phyloP scores from a whole-genome alignment of 2,797 vertebrate genomes.

The Esox masquinongy region DNA sequence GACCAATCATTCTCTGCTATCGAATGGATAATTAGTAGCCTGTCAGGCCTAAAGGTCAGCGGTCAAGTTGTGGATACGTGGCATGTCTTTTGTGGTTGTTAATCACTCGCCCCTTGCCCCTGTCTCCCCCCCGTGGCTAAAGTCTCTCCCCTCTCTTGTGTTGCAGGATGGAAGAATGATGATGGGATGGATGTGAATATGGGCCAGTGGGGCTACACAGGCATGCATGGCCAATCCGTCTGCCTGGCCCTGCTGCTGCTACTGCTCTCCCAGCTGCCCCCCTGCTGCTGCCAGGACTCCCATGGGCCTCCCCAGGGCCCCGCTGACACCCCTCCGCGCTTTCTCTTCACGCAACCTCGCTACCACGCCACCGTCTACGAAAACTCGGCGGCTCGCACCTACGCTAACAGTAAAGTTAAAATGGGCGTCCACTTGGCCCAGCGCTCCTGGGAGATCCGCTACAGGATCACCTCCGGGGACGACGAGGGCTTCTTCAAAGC shows the following conservation, averaged over 20 bases:
- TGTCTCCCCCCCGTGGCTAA: conserved; percentile 24
- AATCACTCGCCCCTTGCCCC: conserved; percentile 18
- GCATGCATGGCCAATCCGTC: conserved; percentile 75
- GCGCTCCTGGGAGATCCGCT: conserved; percentile 94
- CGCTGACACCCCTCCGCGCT: conserved; percentile 66
- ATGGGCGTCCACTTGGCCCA: conserved; percentile 90
- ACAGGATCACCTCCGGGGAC: conserved; percentile 92
- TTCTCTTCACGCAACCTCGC: conserved; percentile 87
- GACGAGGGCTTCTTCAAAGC: conserved; percentile 98
- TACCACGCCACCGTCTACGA: conserved; percentile 94
- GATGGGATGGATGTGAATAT: conserved; percentile 92
- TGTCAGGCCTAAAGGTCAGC: conserved; percentile 29
- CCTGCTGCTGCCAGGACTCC: conserved; percentile 72
- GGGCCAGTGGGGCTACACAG: conserved; percentile 80
- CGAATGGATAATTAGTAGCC: conserved; percentile 44
- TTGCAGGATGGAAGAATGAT: conserved; percentile 83
- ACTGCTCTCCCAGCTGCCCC: conserved; percentile 67
- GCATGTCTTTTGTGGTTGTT: conserved; percentile 29
- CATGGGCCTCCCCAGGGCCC: conserved; percentile 49
- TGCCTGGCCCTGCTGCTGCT: conserved; percentile 79
- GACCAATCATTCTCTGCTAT: conserved; percentile 40
- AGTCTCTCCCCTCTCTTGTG: conserved; percentile 30
- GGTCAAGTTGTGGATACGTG: conserved; percentile 34
- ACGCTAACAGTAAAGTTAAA: conserved; percentile 89
- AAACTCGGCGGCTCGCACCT: conserved; percentile 96